Evolutionary conservation across 2,113 vertebrate genomes (phyloP).

Genomic region (Platysteira castanea): DNA sequence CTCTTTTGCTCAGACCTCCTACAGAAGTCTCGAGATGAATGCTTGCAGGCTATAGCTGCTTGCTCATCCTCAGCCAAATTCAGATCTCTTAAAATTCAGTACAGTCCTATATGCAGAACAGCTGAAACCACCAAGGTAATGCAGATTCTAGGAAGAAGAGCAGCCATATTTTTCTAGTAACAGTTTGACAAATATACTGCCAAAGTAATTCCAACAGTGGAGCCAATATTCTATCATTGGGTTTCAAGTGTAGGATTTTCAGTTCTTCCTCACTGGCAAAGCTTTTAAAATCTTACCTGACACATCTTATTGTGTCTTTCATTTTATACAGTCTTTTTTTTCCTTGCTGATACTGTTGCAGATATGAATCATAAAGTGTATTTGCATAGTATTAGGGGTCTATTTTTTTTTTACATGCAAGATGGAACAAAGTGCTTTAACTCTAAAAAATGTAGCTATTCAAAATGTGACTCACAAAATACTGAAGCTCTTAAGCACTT

Average conservation of each 20-base stretch:
- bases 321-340: neutral
- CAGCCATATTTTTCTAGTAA: neutral
- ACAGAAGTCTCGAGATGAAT: neutral
- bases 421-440: neutral
- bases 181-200: neutral
- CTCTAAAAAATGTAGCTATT: neutral
- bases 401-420: neutral
- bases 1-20: constrained; percentile 3
- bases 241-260: neutral
- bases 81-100: neutral
- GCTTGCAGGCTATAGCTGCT: neutral
- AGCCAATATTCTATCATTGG: neutral
- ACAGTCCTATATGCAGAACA: neutral
- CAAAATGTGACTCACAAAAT: neutral
- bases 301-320: neutral
- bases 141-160: neutral
- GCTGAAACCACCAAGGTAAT: neutral
- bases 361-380: neutral
- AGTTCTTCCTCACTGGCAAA: neutral
- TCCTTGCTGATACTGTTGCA: neutral
- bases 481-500: neutral
- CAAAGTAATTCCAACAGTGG: neutral
- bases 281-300: neutral
- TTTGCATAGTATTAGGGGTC: neutral
- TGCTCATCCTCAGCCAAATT: neutral